Percentiles rank a stretch among this genome's conserved stretches.
Evolutionary conservation across 2,113 vertebrate genomes (phyloP).

Genomic region (Epinephelus fuscoguttatus): DNA sequence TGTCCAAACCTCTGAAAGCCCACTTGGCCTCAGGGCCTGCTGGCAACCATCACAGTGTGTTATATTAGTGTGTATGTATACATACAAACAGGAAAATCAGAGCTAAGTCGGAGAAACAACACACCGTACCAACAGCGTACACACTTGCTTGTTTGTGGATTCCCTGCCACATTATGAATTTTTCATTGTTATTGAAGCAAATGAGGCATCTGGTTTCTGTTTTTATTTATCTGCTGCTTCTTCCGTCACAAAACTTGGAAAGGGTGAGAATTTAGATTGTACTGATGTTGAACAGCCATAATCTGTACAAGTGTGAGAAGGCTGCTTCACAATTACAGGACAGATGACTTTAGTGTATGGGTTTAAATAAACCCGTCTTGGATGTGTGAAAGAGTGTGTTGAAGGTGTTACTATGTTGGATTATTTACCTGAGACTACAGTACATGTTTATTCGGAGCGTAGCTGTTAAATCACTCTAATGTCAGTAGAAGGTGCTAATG

Average conservation of each 20-base stretch:
- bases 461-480: not conserved
- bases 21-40: conserved; percentile 48
- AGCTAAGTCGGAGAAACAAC: conserved; percentile 30
- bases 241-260: not conserved
- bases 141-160: conserved; percentile 14
- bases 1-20: conserved; percentile 50
- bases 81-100: conserved; percentile 32
- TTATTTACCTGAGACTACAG: not conserved
- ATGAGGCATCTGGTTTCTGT: not conserved
- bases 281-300: not conserved
- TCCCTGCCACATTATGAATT: conserved; percentile 6
- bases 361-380: not conserved
- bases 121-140: not conserved
- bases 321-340: not conserved
- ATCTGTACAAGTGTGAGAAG: not conserved
- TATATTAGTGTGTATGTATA: conserved; percentile 34
- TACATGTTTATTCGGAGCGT: not conserved
- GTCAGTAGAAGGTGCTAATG: conserved; percentile 21
- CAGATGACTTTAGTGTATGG: conserved; percentile 13
- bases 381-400: conserved; percentile 17
- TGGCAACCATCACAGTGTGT: conserved; percentile 30
- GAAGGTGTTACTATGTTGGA: not conserved
- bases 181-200: conserved; percentile 13
- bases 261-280: not conserved
- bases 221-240: not conserved